A percentile compares a stretch with the other conserved stretches of the same genome.
Evolutionary conservation across 53 echinoderm and acorn worm genomes (phyloP).

Genomic region (Glandiceps talaboti): DNA sequence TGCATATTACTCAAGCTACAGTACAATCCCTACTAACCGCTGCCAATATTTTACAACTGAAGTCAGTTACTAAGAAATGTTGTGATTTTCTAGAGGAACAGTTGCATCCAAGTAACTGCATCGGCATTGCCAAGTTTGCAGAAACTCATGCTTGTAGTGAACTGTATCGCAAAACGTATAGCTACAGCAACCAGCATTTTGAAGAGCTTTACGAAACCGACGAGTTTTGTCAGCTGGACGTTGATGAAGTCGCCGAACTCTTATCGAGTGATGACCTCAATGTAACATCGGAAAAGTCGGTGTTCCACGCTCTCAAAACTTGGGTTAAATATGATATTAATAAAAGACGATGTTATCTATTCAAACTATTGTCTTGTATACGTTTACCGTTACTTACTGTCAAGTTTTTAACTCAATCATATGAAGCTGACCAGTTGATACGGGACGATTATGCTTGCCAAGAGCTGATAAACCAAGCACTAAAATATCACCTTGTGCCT

Average conservation of each 20-base stretch:
- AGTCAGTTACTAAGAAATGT: slow-evolving; percentile 77
- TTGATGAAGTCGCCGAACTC: slow-evolving; percentile 40
- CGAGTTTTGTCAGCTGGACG: slow-evolving; percentile 63
- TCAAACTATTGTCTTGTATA: slow-evolving; percentile 49
- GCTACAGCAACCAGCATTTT: slow-evolving; percentile 56
- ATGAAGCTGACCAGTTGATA: slow-evolving; percentile 55
- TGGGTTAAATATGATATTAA: slow-evolving; percentile 75
- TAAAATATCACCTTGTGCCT: slow-evolving; percentile 61
- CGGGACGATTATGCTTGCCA: slow-evolving; percentile 49
- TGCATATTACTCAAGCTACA: slow-evolving; percentile 59
- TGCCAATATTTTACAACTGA: slow-evolving; percentile 82
- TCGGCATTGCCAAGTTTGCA: slow-evolving; percentile 77
- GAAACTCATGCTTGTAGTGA: slow-evolving; percentile 78
- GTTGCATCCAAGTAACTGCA: slow-evolving; percentile 77
- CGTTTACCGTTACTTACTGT: slow-evolving; percentile 60
- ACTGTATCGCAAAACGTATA: slow-evolving; percentile 36
- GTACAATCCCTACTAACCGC: slow-evolving; percentile 76
- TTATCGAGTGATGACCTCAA: slow-evolving; percentile 50
- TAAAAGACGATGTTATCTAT: slow-evolving; percentile 38
- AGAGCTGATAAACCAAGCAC: slow-evolving; percentile 57
- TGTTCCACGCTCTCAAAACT: slow-evolving; percentile 44
- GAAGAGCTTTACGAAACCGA: slow-evolving; percentile 58
- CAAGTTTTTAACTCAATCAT: slow-evolving; percentile 41
- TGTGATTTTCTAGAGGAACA: slow-evolving; percentile 67
- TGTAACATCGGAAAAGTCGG: slow-evolving; percentile 57